These are phyloP conservation scores for Microcebus ravelobensis DNA, from an alignment of 2,113 vertebrate genomes.

Conservation along the genomic window DNA sequence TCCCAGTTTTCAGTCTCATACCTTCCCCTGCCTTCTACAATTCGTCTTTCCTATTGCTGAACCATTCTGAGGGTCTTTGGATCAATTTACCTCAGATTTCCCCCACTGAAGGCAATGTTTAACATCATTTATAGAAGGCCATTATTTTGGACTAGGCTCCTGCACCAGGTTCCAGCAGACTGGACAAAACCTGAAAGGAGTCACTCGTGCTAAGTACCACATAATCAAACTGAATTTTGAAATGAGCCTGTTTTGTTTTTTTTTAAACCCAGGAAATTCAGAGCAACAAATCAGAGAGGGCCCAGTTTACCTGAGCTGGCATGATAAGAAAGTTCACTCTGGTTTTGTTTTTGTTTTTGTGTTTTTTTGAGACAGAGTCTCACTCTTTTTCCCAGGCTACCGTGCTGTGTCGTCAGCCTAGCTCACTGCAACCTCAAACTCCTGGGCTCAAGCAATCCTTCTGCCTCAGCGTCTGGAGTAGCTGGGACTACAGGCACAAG, in stretches of 20 bases:
- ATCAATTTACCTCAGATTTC: conserved; percentile 3
- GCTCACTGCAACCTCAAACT: too few relatives aligned
- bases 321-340: background rate
- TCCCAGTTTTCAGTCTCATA: background rate
- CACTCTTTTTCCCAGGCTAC: too few relatives aligned
- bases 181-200: background rate
- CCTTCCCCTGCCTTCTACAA: background rate
- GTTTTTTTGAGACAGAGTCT: too few relatives aligned
- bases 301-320: background rate
- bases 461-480: too few relatives aligned
- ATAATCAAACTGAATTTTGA: background rate
- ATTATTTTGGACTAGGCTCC: background rate
- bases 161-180: background rate
- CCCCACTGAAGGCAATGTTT: background rate
- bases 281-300: background rate
- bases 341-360: too few relatives aligned
- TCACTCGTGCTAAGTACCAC: background rate
- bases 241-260: background rate
- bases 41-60: background rate
- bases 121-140: background rate
- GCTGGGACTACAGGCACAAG: too few relatives aligned
- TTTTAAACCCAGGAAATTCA: background rate
- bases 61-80: background rate
- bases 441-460: too few relatives aligned
- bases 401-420: too few relatives aligned